Base-by-base conservation (phyloP, 2,888 invertebrate species). In the Galerucella nymphaeae region DNA sequence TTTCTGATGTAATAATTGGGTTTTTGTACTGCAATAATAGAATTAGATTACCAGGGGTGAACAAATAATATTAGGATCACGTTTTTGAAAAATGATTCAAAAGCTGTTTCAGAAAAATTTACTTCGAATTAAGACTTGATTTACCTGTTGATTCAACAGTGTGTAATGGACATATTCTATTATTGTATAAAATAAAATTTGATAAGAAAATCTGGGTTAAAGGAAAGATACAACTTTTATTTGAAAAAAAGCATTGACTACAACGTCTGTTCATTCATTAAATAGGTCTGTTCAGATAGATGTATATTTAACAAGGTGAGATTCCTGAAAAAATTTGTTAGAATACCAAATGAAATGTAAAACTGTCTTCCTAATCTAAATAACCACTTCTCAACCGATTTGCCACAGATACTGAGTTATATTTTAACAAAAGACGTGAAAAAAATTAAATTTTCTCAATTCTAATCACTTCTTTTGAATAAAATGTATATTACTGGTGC, bases 151-250 rank as follows among this genome's bases (percentile, higher is more conserved):
- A 45, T 20, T 42, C 6, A 23, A 23, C 3, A 23, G 23, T 23
- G 23, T 23, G 23, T 23, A 23, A 23, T 23, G 23, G 23, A 30
- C 5, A 30, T 30, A 30, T 48, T 64, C 50, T n/a, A 45, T 66
- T 42, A 58, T n/a, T 57, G 53, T 20, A 58, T 8, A 18, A 45
- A 58, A 16, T 23, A 13, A 2, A 45, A 14, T 45, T 48, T 38
- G 30, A 18, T 42, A 16, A 70, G 76, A 74, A 77, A 77, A 77
- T 77, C 77, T 77, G 75, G 75, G 75, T 73, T 69, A 63, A 57
- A 63, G 8, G 23, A 69, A 55, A 48, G n/a, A 23, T 2, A 41
- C 18, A 38, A 41, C 16, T 53, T 42, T 13, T 45, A 45, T 23
- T 67, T 5, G 6, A 30, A 16, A 48, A 30, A 48, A 30, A 0